Evolutionary conservation across 1,140 invertebrate genomes (phyloP).

Genomic region (Amphibalanus amphitrite): DNA sequence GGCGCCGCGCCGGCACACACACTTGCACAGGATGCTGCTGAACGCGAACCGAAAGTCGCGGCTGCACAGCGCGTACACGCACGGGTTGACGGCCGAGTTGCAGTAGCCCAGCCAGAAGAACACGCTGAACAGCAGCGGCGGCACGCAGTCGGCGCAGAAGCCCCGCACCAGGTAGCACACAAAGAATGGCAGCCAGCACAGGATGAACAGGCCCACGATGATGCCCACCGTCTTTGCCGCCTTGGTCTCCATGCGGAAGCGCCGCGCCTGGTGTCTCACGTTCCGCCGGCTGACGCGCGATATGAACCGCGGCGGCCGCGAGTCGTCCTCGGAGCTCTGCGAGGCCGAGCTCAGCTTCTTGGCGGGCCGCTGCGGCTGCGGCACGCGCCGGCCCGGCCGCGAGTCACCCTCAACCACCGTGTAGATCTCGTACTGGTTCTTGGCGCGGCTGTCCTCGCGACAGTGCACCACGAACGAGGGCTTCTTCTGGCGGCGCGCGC

Average conservation of each 20-base stretch:
- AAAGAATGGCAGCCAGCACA: slow-evolving; percentile 91
- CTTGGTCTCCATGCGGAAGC: slow-evolving; percentile 79
- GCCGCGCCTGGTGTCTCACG: slow-evolving; percentile 66
- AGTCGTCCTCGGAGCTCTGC: slow-evolving; percentile 16
- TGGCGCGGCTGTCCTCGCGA: slow-evolving; percentile 7
- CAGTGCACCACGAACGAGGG: neutral
- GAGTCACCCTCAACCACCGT: slow-evolving; percentile 6
- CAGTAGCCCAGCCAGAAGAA: slow-evolving; percentile 95
- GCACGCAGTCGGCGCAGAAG: slow-evolving; percentile 61
- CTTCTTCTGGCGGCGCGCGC: neutral
- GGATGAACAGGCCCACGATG: slow-evolving; percentile 81
- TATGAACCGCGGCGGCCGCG: slow-evolving; percentile 25
- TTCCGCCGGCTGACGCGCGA: slow-evolving; percentile 63
- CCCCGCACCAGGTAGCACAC: slow-evolving; percentile 73
- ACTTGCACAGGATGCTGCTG: slow-evolving; percentile 72
- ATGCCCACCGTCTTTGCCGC: slow-evolving; percentile 85
- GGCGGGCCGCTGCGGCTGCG: slow-evolving; percentile 14
- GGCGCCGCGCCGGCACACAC: slow-evolving; percentile 36
- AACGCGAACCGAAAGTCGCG: slow-evolving; percentile 83
- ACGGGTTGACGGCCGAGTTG: slow-evolving; percentile 85
- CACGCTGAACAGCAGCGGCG: slow-evolving; percentile 64
- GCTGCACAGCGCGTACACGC: slow-evolving; percentile 80
- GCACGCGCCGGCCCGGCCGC: slow-evolving; percentile 6
- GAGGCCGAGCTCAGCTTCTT: slow-evolving; percentile 17
- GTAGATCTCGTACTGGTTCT: slow-evolving; percentile 7